These are phyloP conservation scores for Platygyra sinensis DNA, from an alignment of 64 coral and sea anemone species.

Conservation along the genomic window DNA sequence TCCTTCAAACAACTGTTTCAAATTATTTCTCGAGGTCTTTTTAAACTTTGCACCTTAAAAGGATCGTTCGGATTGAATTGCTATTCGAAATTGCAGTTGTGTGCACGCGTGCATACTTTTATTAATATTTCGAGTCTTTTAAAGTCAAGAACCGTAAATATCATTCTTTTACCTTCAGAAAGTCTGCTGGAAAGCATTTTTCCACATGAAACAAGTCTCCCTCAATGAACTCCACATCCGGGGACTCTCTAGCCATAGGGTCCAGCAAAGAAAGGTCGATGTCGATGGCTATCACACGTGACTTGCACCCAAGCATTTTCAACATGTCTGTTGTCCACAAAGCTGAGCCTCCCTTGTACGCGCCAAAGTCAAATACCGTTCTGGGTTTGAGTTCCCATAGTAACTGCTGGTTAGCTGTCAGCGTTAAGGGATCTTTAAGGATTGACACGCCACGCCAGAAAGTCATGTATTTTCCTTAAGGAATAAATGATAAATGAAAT, in stretches of 20 bases:
- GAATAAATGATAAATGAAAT: neutral
- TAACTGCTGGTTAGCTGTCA: slow-evolving; percentile 21
- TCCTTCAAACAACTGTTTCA: too few relatives aligned
- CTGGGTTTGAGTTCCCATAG: slow-evolving; percentile 41
- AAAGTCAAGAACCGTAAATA: too few relatives aligned
- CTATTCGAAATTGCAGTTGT: too few relatives aligned
- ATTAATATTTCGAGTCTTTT: too few relatives aligned
- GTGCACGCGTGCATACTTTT: too few relatives aligned
- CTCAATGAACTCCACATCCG: slow-evolving; percentile 4
- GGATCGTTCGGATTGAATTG: too few relatives aligned
- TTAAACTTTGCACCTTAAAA: too few relatives aligned
- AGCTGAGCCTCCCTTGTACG: slow-evolving; percentile 26
- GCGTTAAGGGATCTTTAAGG: slow-evolving; percentile 3
- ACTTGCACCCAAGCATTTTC: slow-evolving; percentile 16
- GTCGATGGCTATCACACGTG: slow-evolving; percentile 30
- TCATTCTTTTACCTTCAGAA: neutral
- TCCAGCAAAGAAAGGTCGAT: slow-evolving; percentile 43
- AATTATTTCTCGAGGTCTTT: too few relatives aligned
- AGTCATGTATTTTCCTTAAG: slow-evolving; percentile 45
- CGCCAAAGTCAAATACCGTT: slow-evolving; percentile 39
- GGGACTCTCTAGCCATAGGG: slow-evolving; percentile 3
- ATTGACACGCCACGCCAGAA: slow-evolving; percentile 25
- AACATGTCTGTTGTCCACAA: slow-evolving; percentile 45
- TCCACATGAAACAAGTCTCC: neutral
- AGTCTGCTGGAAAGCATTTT: neutral